These are phyloP conservation scores for Gallinago solitaria DNA, from an alignment of 2,797 vertebrate genomes.

Conservation along the genomic window DNA sequence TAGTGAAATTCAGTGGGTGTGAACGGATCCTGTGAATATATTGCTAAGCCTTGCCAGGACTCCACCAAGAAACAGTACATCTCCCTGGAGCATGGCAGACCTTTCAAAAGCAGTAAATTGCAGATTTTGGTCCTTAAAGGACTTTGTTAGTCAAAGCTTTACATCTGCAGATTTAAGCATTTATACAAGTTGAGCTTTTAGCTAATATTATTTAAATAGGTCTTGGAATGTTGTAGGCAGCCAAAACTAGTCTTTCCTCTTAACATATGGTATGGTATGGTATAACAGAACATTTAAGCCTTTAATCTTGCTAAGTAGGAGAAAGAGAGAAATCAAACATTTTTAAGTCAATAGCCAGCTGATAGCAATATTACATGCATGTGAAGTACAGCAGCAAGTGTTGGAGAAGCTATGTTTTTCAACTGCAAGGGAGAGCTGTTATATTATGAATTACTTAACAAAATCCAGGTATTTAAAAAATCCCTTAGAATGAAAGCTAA, in stretches of 20 bases:
- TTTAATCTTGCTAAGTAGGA: conserved; percentile 63
- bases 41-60: neutral
- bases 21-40: neutral
- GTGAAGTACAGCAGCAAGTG: conserved; percentile 42
- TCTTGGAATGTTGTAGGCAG: conserved; percentile 51
- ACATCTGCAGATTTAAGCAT: conserved; percentile 53
- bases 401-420: conserved; percentile 22
- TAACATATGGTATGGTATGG: conserved; percentile 30
- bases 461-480: conserved; percentile 60
- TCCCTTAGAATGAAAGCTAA: conserved; percentile 36
- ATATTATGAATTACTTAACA: conserved; percentile 30
- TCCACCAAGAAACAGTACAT: conserved; percentile 30
- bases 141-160: conserved; percentile 35
- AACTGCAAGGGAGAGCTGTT: conserved; percentile 29
- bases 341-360: conserved; percentile 52
- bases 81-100: conserved; percentile 25
- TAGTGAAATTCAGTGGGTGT: conserved; percentile 19
- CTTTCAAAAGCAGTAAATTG: conserved; percentile 31
- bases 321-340: conserved; percentile 51
- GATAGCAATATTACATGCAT: conserved; percentile 39
- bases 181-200: conserved; percentile 42
- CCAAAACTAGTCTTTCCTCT: conserved; percentile 48
- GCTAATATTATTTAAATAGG: conserved; percentile 53
- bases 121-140: conserved; percentile 34
- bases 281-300: conserved; percentile 48